Conservation (phyloP, 2,888 invertebrate genomes). For the Pedicia rivosa region DNA sequence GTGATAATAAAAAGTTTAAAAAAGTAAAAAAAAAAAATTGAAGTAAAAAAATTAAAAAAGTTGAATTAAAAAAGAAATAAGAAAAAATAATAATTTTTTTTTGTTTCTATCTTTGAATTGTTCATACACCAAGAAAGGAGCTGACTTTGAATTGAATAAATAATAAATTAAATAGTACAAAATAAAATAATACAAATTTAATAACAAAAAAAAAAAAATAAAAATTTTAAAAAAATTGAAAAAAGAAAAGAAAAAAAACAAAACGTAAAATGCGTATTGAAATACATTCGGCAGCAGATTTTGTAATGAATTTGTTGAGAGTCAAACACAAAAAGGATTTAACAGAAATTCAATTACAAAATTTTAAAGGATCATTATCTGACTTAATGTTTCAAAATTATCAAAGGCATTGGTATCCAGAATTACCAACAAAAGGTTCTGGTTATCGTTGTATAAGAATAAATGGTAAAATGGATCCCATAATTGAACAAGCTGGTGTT, state of each 20-base stretch:
- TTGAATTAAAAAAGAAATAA: too few species aligned
- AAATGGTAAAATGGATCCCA: constrained; percentile 53
- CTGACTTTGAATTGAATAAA: too few species aligned
- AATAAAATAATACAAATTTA: too few species aligned
- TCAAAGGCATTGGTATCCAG: constrained; percentile 59
- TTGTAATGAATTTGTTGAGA: constrained; percentile 33
- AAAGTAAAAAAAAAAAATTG: too few species aligned
- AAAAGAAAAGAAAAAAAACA: background rate
- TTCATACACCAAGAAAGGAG: too few species aligned
- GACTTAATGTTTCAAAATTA: constrained; percentile 34
- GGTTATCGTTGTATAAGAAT: constrained; percentile 55
- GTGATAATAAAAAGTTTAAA: too few species aligned
- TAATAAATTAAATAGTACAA: too few species aligned
- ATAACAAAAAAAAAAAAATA: too few species aligned
- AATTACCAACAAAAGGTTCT: constrained; percentile 48
- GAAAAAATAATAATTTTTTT: too few species aligned
- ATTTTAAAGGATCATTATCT: constrained; percentile 31
- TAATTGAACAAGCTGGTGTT: constrained; percentile 45
- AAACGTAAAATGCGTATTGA: constrained; percentile 19
- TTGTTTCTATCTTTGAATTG: too few species aligned
- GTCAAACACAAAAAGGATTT: constrained; percentile 17
- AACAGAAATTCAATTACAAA: constrained; percentile 24
- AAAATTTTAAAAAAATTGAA: background rate
- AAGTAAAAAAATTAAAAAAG: too few species aligned
- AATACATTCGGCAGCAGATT: constrained; percentile 34